Evolutionary conservation across 2,888 invertebrate genomes (phyloP).

Genomic region (Spisula solida): DNA sequence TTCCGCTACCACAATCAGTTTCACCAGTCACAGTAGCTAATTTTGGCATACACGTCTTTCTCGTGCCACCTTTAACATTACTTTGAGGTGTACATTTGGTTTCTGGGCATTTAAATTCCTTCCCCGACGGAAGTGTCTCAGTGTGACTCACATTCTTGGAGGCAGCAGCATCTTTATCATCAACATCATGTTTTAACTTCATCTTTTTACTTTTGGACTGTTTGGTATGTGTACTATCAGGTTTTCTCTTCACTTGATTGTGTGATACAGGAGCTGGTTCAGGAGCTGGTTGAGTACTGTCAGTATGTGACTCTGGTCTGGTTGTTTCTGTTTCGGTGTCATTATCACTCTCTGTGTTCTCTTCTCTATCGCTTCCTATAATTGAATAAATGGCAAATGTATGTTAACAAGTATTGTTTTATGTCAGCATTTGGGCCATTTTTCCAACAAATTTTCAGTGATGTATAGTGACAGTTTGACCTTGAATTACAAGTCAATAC

Average conservation of each 20-base stretch:
- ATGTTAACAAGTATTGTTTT: background rate
- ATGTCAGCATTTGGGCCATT: too few relatives aligned
- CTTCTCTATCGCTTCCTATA: background rate
- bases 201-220: background rate
- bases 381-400: background rate
- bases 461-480: background rate
- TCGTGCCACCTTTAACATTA: background rate
- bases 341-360: background rate
- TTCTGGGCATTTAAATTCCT: background rate
- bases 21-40: background rate
- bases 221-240: background rate
- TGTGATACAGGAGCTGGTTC: background rate
- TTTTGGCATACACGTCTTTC: background rate
- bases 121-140: background rate
- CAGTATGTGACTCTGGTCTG: background rate
- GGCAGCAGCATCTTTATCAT: background rate
- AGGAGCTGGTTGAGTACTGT: background rate
- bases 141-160: background rate
- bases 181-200: background rate
- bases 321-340: background rate
- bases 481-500: background rate
- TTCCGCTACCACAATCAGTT: background rate
- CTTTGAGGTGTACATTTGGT: background rate
- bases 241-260: background rate
- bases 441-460: background rate